Conservation (phyloP, 2,888 invertebrate genomes). For the Ctena decussata region DNA sequence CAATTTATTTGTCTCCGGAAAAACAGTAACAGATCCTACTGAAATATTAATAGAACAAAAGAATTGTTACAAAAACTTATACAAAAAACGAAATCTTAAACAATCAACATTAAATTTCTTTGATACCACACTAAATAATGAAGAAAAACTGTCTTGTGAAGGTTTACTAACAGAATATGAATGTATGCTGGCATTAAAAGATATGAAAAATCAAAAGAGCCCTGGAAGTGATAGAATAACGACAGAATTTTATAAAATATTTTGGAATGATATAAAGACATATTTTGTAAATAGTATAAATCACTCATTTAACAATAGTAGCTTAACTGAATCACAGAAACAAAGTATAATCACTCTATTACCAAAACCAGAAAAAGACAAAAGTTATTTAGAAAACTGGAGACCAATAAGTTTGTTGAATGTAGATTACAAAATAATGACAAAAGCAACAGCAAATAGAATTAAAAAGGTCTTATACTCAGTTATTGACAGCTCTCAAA, state of each 20-base stretch:
- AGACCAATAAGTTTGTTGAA: too few species aligned
- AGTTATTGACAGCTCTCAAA: too few species aligned
- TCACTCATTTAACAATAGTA: neutral
- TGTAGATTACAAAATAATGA: too few species aligned
- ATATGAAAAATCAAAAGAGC: too few species aligned
- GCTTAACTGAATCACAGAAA: neutral
- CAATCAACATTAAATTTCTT: neutral
- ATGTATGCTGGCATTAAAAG: too few species aligned
- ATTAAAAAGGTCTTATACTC: too few species aligned
- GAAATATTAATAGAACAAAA: neutral
- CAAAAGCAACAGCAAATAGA: too few species aligned
- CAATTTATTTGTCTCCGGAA: too few species aligned
- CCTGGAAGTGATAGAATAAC: neutral
- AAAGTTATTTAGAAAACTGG: neutral
- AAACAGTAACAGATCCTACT: neutral
- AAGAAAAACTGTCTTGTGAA: neutral
- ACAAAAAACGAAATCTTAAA: neutral
- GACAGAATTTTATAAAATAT: neutral
- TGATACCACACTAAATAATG: neutral
- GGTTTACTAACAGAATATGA: too few species aligned
- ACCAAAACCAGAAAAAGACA: neutral
- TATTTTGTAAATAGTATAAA: neutral
- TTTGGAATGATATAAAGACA: neutral
- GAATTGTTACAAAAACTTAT: neutral
- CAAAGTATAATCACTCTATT: too few species aligned